Evolutionary conservation across 2,888 invertebrate genomes (phyloP).

Genomic region (Hylaea fasciaria): DNA sequence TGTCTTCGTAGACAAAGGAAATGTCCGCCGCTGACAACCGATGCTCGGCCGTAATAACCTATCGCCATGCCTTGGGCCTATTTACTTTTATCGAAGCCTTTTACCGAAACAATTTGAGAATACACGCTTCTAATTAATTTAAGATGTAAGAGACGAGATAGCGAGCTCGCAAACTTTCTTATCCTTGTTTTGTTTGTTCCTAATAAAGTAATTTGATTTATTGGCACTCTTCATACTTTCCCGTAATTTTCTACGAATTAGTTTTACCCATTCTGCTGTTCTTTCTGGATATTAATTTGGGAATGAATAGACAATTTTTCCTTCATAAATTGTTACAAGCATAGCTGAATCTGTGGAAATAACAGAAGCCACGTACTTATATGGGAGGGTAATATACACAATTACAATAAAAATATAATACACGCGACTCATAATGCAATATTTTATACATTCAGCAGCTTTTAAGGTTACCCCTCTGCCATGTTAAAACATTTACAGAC

Average conservation of each 20-base stretch:
- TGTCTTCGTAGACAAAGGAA: constrained; percentile 65
- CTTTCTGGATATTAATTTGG: constrained; percentile 17
- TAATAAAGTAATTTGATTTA: constrained; percentile 35
- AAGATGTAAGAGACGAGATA: constrained; percentile 31
- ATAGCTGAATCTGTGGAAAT: constrained; percentile 8
- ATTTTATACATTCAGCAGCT: constrained; percentile 31
- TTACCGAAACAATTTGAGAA: constrained; percentile 56
- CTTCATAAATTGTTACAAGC: constrained; percentile 4
- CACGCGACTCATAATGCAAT: constrained; percentile 27
- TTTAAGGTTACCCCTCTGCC: constrained; percentile 34
- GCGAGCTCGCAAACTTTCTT: constrained; percentile 29
- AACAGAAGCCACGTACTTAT: constrained; percentile 3
- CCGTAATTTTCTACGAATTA: constrained; percentile 26
- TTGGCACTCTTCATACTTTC: constrained; percentile 26
- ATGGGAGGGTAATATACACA: constrained; percentile 3
- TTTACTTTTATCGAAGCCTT: constrained; percentile 66
- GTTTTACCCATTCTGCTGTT: constrained; percentile 10
- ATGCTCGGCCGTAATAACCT: constrained; percentile 67
- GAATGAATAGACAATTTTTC: constrained; percentile 4
- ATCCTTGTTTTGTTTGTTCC: constrained; percentile 28
- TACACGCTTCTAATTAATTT: constrained; percentile 44
- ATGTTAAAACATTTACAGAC: constrained; percentile 33
- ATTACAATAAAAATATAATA: constrained; percentile 20
- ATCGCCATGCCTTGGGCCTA: too few relatives aligned
- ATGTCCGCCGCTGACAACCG: constrained; percentile 67